These are phyloP conservation scores for Helicoverpa zea DNA, from an alignment of 1,140 invertebrate genomes.

Conservation along the genomic window DNA sequence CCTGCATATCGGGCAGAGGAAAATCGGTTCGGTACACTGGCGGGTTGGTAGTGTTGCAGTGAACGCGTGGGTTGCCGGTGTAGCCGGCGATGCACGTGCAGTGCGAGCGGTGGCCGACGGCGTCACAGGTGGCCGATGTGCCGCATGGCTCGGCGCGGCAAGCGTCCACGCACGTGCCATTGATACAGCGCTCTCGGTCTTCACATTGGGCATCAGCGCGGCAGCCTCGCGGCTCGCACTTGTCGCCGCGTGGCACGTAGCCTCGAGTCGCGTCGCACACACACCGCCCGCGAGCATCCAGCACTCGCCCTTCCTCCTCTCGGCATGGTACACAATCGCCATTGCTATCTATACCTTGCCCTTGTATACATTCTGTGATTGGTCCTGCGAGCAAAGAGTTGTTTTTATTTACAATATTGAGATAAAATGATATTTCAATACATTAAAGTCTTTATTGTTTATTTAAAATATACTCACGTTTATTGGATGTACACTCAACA, in stretches of 20 bases:
- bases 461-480: slow-evolving; percentile 74
- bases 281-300: slow-evolving; percentile 92
- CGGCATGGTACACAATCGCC: slow-evolving; percentile 92
- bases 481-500: slow-evolving; percentile 91
- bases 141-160: slow-evolving; percentile 91
- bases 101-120: slow-evolving; percentile 91
- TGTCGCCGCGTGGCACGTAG: slow-evolving; percentile 92
- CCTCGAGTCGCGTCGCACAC: slow-evolving; percentile 93
- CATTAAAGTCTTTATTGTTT: too few species aligned
- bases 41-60: slow-evolving; percentile 87
- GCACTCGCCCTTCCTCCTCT: slow-evolving; percentile 90
- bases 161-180: slow-evolving; percentile 92
- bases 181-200: slow-evolving; percentile 91
- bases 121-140: slow-evolving; percentile 92
- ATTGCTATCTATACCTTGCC: slow-evolving; percentile 91
- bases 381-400: slow-evolving; percentile 65
- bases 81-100: slow-evolving; percentile 93
- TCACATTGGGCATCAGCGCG: slow-evolving; percentile 92
- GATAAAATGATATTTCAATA: too few species aligned
- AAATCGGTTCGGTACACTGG: slow-evolving; percentile 91
- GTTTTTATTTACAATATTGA: not conserved
- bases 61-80: slow-evolving; percentile 89
- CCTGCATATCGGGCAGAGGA: slow-evolving; percentile 94
- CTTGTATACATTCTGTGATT: slow-evolving; percentile 76
- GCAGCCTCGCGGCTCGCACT: slow-evolving; percentile 93